Evolutionary conservation across 2,888 invertebrate species (phyloP), one percentile per base, ranked within the genome.

Genomic region (Drosophila subsilvestris): DNA sequence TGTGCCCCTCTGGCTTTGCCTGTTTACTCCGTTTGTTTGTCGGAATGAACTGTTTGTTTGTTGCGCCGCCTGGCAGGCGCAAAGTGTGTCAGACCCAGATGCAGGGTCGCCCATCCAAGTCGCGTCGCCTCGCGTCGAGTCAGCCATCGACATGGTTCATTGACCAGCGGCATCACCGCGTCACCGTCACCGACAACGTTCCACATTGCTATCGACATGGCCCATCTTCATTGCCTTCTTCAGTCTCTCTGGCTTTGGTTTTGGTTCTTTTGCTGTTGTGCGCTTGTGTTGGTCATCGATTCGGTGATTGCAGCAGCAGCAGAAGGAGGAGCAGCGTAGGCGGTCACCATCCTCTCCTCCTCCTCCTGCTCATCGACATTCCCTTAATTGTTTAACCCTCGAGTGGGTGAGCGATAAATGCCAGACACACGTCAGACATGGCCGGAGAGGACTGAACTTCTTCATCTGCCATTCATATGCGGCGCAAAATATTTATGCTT

Each of bases 11-110:
- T 44, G 53, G 25, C 50, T 62, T 61, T 49, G 29, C 62, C 51
- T 56, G 63, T 65, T 63, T 79, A 67, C 66, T 66, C 32, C 68
- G 57, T 42, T 57, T 68, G 66, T 68, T 68, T 56, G 66, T 67
- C 12, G 12, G 32, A 32, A 12, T 67, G 56, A 55, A 67, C 67
- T 67, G 48, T 62, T 70, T 70, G 70, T 72, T 62, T 72, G 72
- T 67, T 67, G 56, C 68, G 67, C 61, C 50, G 42, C 12, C 43
- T 71, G 29, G 49, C 49, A 43, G 48, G 37, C 42, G 29, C 58
- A 27, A 80, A 68, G 67, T 72, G 76, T 86, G 85, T 80, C 81
- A 80, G 70, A 37, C 62, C 49, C 86, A 79, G 76, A 74, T 78
- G 76, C 71, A 73, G 56, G 32, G 37, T 32, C 27, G 14, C 43